A percentile compares a stretch with the other conserved stretches of the same genome.
phyloP scores from a whole-genome alignment of 2,888 invertebrate species.

The Fissipunctia ypsillon region DNA sequence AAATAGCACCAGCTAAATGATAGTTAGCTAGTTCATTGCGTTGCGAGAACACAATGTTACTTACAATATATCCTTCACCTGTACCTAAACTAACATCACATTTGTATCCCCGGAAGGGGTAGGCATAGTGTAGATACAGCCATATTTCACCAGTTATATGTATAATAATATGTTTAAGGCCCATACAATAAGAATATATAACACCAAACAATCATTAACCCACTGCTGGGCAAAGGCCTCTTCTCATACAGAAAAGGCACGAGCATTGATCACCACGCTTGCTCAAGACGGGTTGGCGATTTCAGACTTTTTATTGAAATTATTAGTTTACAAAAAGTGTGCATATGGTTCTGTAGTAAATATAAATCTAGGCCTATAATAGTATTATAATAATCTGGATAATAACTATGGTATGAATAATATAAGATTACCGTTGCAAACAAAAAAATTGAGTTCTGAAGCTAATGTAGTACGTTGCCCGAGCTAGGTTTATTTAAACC shows the following conservation, averaged over 20 bases:
- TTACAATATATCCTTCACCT: neutral
- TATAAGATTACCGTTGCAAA: no score
- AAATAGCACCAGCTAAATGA: conserved; percentile 52
- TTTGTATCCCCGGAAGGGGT: accelerated
- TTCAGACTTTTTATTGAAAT: no score
- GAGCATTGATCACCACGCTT: neutral
- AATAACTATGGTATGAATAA: no score
- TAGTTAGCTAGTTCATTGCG: conserved; percentile 26
- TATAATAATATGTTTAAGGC: no score
- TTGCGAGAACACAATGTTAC: conserved; percentile 16
- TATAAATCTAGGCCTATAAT: no score
- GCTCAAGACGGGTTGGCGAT: neutral
- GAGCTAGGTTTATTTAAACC: no score
- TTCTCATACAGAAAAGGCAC: neutral
- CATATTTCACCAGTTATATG: neutral
- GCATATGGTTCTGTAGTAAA: no score
- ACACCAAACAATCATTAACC: neutral
- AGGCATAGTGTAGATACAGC: neutral
- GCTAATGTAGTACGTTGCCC: no score
- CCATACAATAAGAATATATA: no score
- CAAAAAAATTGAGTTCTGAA: no score
- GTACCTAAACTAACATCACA: neutral
- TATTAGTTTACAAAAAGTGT: no score
- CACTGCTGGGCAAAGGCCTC: neutral
- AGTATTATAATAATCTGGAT: no score